Evolutionary conservation across 2,113 vertebrate genomes (phyloP).

Genomic region (Isichthys henryi): DNA sequence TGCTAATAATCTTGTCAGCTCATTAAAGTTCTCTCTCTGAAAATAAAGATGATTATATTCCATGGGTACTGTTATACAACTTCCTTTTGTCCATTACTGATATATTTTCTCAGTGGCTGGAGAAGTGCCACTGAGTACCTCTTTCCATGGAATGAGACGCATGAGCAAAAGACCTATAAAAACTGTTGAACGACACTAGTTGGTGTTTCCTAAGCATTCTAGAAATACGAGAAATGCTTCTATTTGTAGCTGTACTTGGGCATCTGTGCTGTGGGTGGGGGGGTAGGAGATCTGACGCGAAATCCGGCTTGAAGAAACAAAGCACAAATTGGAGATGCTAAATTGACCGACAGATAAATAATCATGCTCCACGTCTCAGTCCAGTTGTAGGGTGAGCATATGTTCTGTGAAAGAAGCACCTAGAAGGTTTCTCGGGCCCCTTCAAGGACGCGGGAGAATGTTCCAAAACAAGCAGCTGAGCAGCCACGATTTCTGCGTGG

Average conservation of each 20-base stretch:
- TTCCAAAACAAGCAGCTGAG: not conserved
- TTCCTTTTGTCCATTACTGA: not conserved
- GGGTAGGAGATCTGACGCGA: not conserved
- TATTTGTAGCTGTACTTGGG: conserved; percentile 8
- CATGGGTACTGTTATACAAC: not conserved
- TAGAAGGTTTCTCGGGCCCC: not conserved
- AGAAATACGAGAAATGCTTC: not conserved
- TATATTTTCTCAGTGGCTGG: not conserved
- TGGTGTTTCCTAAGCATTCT: not conserved
- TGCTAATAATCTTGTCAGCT: not conserved
- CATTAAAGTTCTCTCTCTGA: not conserved
- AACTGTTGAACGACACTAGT: not conserved
- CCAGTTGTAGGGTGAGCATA: not conserved
- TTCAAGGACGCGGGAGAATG: not conserved
- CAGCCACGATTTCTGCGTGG: not conserved
- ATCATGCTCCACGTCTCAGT: not conserved
- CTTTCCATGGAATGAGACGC: not conserved
- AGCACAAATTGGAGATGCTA: not conserved
- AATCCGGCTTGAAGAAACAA: not conserved
- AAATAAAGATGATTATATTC: not conserved
- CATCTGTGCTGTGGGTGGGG: conserved; percentile 19
- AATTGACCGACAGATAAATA: not conserved
- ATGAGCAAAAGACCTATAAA: not conserved
- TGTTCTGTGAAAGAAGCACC: not conserved
- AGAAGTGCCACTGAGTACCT: not conserved